Conservation (phyloP, 2,113 vertebrate genomes). For the Acanthochromis polyacanthus region DNA sequence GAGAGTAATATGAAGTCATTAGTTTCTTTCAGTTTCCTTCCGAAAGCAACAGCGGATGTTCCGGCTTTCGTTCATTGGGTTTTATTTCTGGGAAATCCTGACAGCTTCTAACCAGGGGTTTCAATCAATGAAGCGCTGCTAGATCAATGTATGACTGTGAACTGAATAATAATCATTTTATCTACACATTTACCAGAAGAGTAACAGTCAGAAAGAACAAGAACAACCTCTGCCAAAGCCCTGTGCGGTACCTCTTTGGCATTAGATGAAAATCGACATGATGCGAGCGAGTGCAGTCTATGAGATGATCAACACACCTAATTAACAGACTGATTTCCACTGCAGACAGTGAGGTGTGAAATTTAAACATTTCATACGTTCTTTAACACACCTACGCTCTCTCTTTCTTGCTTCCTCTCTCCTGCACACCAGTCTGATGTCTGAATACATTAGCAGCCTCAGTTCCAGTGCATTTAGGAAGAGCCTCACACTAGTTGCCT, state of each 20-base stretch:
- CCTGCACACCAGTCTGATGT: neutral
- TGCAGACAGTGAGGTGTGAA: neutral
- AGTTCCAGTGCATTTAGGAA: neutral
- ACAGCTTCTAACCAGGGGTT: conserved; percentile 10
- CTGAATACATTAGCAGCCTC: conserved; percentile 2
- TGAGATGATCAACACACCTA: neutral
- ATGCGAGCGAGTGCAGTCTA: neutral
- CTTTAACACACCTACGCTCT: neutral
- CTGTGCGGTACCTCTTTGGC: neutral
- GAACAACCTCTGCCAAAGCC: neutral
- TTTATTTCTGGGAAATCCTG: conserved; percentile 5
- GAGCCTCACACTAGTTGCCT: neutral
- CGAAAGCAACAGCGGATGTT: neutral
- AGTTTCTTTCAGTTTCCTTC: neutral
- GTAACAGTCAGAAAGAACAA: conserved; percentile 8
- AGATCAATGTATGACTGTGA: conserved; percentile 7
- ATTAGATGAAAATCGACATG: neutral
- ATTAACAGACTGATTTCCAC: neutral
- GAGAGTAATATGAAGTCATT: neutral
- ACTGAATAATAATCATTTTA: conserved; percentile 14
- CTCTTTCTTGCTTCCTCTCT: too few species aligned
- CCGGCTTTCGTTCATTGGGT: conserved; percentile 1
- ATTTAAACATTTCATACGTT: neutral
- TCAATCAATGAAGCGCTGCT: neutral
- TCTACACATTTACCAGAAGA: conserved; percentile 6